Percentiles rank a stretch among this genome's conserved stretches.
These are phyloP conservation scores for Prorops nasuta DNA, from an alignment of 1,140 invertebrate species.

Conservation along the genomic window DNA sequence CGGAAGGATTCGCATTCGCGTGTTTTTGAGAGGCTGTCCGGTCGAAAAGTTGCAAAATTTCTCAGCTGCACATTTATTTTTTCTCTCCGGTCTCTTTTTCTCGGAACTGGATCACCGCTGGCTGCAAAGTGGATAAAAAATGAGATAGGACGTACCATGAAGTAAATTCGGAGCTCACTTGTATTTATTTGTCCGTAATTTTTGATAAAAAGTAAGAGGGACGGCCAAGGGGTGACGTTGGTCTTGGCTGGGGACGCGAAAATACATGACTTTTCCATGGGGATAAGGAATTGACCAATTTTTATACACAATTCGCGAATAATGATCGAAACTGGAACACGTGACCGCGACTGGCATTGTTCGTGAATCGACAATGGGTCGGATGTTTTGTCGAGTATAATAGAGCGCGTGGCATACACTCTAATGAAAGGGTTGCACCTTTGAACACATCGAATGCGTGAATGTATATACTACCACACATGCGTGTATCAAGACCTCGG, in stretches of 20 bases:
- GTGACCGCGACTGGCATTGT: slow-evolving; percentile 44
- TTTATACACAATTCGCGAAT: slow-evolving; percentile 44
- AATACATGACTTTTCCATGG: no score
- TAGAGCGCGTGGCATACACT: slow-evolving; percentile 52
- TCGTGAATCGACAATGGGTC: slow-evolving; percentile 48
- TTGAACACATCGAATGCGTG: slow-evolving; percentile 41
- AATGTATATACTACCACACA: slow-evolving; percentile 15
- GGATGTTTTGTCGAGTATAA: slow-evolving; percentile 54
- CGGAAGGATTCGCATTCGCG: slow-evolving; percentile 9
- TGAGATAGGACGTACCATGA: no score
- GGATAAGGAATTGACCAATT: slow-evolving; percentile 19
- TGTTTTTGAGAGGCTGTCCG: slow-evolving; percentile 2
- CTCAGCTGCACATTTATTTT: no score
- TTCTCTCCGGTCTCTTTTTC: no score
- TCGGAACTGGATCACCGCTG: no score
- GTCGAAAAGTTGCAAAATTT: no score
- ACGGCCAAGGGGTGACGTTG: no score
- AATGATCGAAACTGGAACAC: slow-evolving; percentile 51
- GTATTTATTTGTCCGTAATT: no score
- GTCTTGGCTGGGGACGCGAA: no score
- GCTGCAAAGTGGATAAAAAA: no score
- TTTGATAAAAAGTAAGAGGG: no score
- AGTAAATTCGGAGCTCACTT: no score
- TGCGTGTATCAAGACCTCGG: slow-evolving; percentile 25
- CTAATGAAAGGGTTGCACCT: slow-evolving; percentile 56